These are phyloP conservation scores for Andrena dorsata DNA, from an alignment of 2,888 invertebrate genomes.

Conservation along the genomic window DNA sequence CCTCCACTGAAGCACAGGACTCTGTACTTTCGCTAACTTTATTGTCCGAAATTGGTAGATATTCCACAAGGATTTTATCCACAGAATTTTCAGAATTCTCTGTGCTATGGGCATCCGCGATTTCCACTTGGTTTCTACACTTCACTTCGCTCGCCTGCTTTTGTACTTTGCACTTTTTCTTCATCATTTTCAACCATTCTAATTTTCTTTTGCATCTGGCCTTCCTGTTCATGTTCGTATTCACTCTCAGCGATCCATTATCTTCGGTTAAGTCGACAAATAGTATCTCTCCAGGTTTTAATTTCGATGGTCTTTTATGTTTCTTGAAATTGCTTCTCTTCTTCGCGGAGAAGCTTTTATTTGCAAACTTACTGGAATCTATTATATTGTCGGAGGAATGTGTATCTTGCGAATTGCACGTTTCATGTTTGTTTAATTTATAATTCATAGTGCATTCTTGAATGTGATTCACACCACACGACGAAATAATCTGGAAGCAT, in stretches of 20 bases:
- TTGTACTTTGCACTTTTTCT: constrained; percentile 57
- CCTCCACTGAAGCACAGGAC: constrained; percentile 40
- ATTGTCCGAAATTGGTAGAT: constrained; percentile 64
- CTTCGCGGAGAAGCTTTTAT: constrained; percentile 30
- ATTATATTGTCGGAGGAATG: neutral
- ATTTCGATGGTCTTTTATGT: constrained; percentile 53
- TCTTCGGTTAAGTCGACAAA: constrained; percentile 76
- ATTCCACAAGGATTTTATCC: constrained; percentile 31
- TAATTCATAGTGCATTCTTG: constrained; percentile 7
- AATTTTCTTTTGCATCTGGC: constrained; percentile 63
- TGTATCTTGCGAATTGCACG: constrained; percentile 5
- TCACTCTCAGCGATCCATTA: constrained; percentile 47
- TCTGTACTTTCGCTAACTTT: constrained; percentile 67
- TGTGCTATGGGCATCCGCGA: constrained; percentile 72
- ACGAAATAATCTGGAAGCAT: constrained; percentile 33
- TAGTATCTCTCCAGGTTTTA: constrained; percentile 69
- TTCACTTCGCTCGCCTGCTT: constrained; percentile 34
- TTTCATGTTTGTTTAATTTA: constrained; percentile 29
- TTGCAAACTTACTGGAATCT: constrained; percentile 16
- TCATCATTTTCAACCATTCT: constrained; percentile 66
- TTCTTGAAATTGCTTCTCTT: constrained; percentile 44
- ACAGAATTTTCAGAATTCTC: constrained; percentile 55
- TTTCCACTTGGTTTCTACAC: constrained; percentile 58
- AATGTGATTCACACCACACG: neutral
- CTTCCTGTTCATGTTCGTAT: constrained; percentile 49